Conservation (phyloP, 2,797 vertebrate genomes). For the Rhinogobio ventralis region DNA sequence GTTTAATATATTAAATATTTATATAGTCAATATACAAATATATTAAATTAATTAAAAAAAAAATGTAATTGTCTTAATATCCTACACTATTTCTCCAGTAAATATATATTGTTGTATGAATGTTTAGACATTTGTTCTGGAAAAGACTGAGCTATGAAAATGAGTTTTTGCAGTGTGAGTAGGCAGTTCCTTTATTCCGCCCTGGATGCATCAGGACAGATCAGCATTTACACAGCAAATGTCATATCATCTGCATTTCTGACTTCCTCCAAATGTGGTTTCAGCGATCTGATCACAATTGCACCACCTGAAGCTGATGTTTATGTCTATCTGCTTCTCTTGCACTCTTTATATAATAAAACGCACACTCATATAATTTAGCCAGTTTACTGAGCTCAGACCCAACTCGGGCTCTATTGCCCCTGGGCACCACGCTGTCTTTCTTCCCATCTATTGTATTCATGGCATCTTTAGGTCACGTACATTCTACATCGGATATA, state of each 20-base stretch:
- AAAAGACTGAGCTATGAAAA: background rate
- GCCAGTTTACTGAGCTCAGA: constrained; percentile 40
- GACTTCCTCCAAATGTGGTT: background rate
- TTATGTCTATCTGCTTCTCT: constrained; percentile 2
- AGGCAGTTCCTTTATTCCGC: background rate
- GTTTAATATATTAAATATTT: too few relatives aligned
- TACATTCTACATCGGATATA: constrained; percentile 41
- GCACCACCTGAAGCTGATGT: background rate
- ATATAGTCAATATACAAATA: too few relatives aligned
- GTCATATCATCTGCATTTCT: background rate
- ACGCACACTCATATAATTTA: constrained; percentile 46
- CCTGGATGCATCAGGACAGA: background rate
- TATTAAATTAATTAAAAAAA: too few relatives aligned
- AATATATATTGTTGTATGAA: background rate
- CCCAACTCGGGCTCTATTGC: constrained; percentile 19
- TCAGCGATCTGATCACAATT: background rate
- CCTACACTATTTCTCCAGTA: background rate
- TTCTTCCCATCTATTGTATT: constrained; percentile 22
- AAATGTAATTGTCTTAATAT: too few relatives aligned
- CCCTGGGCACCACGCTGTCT: constrained; percentile 30
- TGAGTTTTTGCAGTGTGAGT: background rate
- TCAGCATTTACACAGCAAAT: constrained; percentile 5
- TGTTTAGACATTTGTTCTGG: background rate
- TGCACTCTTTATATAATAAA: constrained; percentile 35
- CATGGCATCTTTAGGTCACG: constrained; percentile 30